Conservation (phyloP, 30 jellyfish, hydroid and myxozoan species). For the Turritopsis rubra region DNA sequence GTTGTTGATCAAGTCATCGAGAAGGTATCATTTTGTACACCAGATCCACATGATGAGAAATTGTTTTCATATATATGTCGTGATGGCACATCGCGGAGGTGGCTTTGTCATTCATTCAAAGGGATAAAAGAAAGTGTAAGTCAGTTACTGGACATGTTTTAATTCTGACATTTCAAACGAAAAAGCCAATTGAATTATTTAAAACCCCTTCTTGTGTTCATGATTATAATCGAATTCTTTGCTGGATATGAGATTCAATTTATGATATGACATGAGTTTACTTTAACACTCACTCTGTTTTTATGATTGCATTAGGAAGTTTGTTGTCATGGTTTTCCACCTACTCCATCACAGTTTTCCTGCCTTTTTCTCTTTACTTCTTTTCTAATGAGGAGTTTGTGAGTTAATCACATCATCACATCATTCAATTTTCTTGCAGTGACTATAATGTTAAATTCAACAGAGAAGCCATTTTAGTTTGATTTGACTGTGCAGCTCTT, state of each 20-base stretch:
- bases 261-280: background rate
- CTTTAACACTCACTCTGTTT: background rate
- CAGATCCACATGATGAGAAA: constrained; percentile 96
- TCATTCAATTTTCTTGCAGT: no score
- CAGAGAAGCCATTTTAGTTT: no score
- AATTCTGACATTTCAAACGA: background rate
- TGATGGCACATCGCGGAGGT: constrained; percentile 97
- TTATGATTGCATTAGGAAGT: background rate
- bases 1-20: constrained; percentile 99
- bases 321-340: background rate
- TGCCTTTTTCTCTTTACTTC: no score
- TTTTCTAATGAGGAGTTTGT: no score
- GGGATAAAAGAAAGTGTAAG: constrained; percentile 91
- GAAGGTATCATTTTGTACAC: constrained; percentile 96
- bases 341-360: no score
- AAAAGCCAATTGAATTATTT: no score
- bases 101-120: constrained; percentile 96
- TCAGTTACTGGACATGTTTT: no score
- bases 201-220: background rate
- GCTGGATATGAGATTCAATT: background rate
- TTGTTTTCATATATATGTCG: constrained; percentile 94
- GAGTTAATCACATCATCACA: no score
- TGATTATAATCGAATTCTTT: background rate
- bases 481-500: no score
- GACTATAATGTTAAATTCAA: no score